phyloP scores from a whole-genome alignment of 2,113 vertebrate species.

The Podiceps cristatus region DNA sequence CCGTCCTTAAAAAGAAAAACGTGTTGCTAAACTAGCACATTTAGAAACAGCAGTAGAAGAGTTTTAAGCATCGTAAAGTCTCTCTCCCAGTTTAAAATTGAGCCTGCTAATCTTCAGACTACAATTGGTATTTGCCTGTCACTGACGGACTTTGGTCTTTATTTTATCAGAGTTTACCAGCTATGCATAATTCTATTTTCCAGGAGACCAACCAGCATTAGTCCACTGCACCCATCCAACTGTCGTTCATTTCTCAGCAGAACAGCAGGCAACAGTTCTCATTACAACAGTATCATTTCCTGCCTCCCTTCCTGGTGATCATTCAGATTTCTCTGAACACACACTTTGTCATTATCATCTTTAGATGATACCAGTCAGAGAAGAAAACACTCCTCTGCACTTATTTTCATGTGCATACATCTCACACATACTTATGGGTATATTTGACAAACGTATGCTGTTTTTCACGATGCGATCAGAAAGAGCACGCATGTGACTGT shows the following conservation, averaged over 20 bases:
- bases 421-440: neutral
- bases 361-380: neutral
- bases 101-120: slow-evolving; percentile 28
- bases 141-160: slow-evolving; percentile 23
- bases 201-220: slow-evolving; percentile 40
- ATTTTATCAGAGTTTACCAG: slow-evolving; percentile 61
- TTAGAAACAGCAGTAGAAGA: neutral
- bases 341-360: neutral
- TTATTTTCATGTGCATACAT: neutral
- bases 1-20: neutral
- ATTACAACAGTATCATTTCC: slow-evolving; percentile 14
- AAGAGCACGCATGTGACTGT: fast-evolving
- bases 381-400: neutral
- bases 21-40: neutral
- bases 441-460: neutral
- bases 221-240: neutral
- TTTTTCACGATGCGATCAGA: neutral
- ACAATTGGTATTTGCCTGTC: slow-evolving; percentile 26
- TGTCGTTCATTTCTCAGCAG: neutral
- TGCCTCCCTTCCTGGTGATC: slow-evolving; percentile 21
- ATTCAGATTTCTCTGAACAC: slow-evolving; percentile 16
- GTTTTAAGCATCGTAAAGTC: neutral
- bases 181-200: slow-evolving; percentile 68
- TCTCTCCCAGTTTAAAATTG: neutral
- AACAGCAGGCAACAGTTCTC: neutral